Conservation (phyloP, 2,113 vertebrate genomes). For the Connochaetes taurinus region DNA sequence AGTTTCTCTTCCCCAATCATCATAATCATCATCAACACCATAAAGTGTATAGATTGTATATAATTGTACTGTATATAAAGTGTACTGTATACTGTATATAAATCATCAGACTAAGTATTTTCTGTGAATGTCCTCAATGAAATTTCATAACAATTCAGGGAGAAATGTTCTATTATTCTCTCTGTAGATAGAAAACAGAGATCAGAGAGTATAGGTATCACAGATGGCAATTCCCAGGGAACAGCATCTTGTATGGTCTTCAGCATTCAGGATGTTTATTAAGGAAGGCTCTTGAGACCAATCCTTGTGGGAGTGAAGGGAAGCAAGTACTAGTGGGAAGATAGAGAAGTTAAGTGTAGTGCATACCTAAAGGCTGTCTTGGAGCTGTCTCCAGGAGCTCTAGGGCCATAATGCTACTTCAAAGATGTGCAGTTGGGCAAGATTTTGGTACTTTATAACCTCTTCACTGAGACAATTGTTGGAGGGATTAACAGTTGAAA, state of each 20-base stretch:
- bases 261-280: not conserved
- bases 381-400: not conserved
- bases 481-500: not conserved
- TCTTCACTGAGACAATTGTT: not conserved
- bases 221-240: not conserved
- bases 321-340: not conserved
- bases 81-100: not conserved
- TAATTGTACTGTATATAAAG: not conserved
- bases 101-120: not conserved
- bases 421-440: not conserved
- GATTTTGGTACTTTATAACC: not conserved
- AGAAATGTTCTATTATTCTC: not conserved
- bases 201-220: not conserved
- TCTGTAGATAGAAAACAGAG: not conserved
- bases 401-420: not conserved
- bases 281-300: not conserved
- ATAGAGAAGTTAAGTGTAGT: not conserved
- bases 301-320: not conserved
- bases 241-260: not conserved
- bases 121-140: not conserved
- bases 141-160: not conserved
- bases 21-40: not conserved
- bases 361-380: not conserved
- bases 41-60: not conserved
- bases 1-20: not conserved